Evolutionary conservation across 2,113 vertebrate genomes (phyloP).

Genomic region (Opisthocomus hoazin): DNA sequence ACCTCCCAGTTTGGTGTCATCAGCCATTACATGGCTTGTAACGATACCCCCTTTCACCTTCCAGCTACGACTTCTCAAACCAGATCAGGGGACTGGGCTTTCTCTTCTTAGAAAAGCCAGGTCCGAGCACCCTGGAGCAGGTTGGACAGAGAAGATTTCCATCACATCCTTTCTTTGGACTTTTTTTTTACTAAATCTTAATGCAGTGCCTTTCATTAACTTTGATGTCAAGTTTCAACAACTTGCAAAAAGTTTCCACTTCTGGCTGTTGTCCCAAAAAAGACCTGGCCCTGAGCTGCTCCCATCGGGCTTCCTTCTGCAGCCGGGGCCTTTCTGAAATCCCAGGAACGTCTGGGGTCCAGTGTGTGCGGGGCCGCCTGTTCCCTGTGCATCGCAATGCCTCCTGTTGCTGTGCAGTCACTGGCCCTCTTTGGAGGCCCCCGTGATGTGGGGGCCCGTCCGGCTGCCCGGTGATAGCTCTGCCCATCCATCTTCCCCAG

Average conservation of each 20-base stretch:
- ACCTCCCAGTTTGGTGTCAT: too few relatives aligned
- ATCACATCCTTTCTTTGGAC: background rate
- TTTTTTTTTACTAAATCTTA: background rate
- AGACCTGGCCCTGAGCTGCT: background rate
- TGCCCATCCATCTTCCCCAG: background rate
- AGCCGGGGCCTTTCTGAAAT: background rate
- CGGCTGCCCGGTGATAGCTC: background rate
- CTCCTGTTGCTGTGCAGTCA: background rate
- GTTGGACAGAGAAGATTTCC: background rate
- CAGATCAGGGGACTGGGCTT: background rate
- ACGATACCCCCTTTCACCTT: background rate
- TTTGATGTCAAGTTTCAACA: background rate
- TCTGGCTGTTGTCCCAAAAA: background rate
- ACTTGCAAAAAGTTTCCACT: background rate
- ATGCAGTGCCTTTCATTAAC: background rate
- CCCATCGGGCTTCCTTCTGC: background rate
- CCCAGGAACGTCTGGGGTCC: background rate
- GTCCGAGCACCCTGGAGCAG: background rate
- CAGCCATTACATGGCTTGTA: background rate
- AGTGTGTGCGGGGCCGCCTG: background rate
- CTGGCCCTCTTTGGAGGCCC: background rate
- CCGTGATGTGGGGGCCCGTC: background rate
- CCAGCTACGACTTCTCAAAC: background rate
- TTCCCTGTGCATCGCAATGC: background rate
- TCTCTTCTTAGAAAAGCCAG: background rate